Evolutionary conservation across 2,113 vertebrate genomes (phyloP), one percentile per base, ranked within the genome.

Genomic region (Clinocottus analis): DNA sequence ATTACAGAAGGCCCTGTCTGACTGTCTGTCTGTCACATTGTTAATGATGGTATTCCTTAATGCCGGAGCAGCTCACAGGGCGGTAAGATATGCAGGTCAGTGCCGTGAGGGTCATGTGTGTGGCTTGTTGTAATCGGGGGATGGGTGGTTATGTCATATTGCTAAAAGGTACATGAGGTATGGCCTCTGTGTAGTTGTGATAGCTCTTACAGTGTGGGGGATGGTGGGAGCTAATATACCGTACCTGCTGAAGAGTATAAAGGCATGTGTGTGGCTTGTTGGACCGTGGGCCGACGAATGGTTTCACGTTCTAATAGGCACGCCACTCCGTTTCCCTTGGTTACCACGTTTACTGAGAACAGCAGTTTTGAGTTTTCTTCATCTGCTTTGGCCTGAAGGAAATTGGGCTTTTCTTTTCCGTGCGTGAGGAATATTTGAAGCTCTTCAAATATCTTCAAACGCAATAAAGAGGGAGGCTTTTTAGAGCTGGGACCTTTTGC

Each of bases 21-120:
- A 2, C 79, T 75, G 60, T 21, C 76, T 80, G 86, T 67, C 82
- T 85, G 77, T 64, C 90, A 80, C 79, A 75, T 86, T 80, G 80
- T 72, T 75, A 75, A 76, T 80, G 81, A 81, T 74, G 61, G 65
- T 65, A 13, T 73, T 84, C 49, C 74, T 75, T 80, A 74, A 80
- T 75, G 58, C 72, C 41, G 29, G 53, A 27, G 80, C 71, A 51
- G 41, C 77, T 73, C 72, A 29, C 61, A 63, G 51, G 37, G 64
- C 45, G 33, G 61, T 77, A 75, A 66, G 80, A 75, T 27, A 23
- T 39, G 39, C 73, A 84, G 76, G 74, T 81, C 84, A 84, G 2
- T 64, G 39, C 0, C 39, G 41, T 35, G 61, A 61, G 29, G 59
- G 8, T 60, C 37, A 56, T 19, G 23, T 67, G 37, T 69, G 72